Conservation (phyloP, 2,797 vertebrate species). For the Numenius phaeopus region DNA sequence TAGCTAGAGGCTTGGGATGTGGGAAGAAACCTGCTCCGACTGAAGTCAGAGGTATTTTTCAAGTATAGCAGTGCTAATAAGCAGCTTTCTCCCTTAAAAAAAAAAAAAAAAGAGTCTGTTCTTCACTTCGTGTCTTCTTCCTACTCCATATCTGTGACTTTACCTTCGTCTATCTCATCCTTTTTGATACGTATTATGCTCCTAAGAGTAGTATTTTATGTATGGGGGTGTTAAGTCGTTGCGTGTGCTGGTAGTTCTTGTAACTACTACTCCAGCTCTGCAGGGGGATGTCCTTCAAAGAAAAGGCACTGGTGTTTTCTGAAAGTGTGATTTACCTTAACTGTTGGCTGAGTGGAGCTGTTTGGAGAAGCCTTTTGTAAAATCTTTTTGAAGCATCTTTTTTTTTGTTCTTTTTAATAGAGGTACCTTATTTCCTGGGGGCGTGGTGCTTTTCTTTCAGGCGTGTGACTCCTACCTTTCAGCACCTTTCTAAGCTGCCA, state of each 20-base stretch:
- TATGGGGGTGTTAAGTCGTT: not conserved
- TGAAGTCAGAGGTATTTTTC: not conserved
- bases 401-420: not conserved
- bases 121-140: not conserved
- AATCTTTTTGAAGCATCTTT: not conserved
- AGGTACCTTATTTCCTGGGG: not conserved
- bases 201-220: not conserved
- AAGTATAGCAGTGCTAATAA: not conserved
- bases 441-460: not conserved
- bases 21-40: not conserved
- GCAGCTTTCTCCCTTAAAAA: not conserved
- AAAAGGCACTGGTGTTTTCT: not conserved
- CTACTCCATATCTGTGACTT: not conserved
- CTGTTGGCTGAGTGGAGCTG: not conserved
- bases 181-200: not conserved
- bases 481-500: not conserved
- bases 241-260: not conserved
- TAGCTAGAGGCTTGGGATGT: not conserved
- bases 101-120: not conserved
- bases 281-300: not conserved
- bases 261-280: not conserved
- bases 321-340: not conserved
- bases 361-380: slow-evolving; percentile 2
- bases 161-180: not conserved
- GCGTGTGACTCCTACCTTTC: not conserved